Conservation (phyloP, 1,140 invertebrate species). For the Episyrphus balteatus region DNA sequence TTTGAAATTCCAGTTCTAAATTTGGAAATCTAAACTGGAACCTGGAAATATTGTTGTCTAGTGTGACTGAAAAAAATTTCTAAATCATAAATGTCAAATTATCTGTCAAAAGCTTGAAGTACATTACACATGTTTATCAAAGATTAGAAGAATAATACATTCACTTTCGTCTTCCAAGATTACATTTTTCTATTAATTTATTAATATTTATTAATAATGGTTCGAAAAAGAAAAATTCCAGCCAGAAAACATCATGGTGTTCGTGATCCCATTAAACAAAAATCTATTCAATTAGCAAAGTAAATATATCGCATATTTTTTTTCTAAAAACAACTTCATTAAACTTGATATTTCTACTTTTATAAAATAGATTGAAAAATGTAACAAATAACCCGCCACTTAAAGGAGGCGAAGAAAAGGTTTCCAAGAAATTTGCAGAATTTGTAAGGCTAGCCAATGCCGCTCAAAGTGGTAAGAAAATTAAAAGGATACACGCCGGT, state of each 20-base stretch:
- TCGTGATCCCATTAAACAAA: constrained; percentile 31
- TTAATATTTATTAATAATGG: no score
- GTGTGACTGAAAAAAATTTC: no score
- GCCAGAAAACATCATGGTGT: constrained; percentile 33
- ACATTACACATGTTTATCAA: no score
- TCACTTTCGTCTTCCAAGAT: no score
- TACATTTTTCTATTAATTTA: no score
- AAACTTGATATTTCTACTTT: background rate
- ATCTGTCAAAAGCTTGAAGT: no score
- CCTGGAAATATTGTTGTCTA: no score
- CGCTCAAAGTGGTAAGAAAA: constrained; percentile 24
- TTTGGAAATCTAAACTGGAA: no score
- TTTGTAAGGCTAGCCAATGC: constrained; percentile 24
- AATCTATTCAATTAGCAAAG: constrained; percentile 24
- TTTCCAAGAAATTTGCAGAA: constrained; percentile 26
- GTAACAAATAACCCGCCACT: constrained; percentile 30
- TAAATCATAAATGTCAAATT: no score
- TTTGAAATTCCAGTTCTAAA: no score
- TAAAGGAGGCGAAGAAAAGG: constrained; percentile 21
- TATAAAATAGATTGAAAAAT: constrained; percentile 21
- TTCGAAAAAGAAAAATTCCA: constrained; percentile 31
- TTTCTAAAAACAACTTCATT: background rate
- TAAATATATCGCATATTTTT: constrained; percentile 4
- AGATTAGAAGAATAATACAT: no score
- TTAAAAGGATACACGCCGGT: constrained; percentile 15